These are phyloP conservation scores for Pristionchus exspectatus DNA, from an alignment of 2,888 invertebrate genomes.

Conservation along the genomic window DNA sequence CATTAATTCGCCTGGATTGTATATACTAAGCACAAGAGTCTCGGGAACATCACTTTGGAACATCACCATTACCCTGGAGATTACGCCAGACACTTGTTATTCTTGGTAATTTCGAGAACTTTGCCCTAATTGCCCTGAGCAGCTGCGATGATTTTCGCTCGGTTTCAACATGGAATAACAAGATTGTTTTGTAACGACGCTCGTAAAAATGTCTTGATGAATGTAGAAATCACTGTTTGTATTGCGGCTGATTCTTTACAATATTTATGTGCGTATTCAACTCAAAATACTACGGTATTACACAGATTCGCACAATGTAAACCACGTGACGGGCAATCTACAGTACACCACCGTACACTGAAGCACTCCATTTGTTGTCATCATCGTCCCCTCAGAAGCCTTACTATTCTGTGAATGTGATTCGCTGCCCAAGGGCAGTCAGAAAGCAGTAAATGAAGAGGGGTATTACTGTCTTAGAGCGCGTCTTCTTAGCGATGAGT, in stretches of 20 bases:
- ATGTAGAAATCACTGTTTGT: constrained; percentile 2
- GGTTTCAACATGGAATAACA: not conserved
- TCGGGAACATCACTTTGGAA: too few relatives aligned
- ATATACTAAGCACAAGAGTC: too few relatives aligned
- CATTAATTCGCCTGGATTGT: too few relatives aligned
- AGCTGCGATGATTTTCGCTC: not conserved
- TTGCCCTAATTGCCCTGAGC: not conserved
- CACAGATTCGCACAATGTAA: too few relatives aligned
- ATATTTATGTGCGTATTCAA: not conserved
- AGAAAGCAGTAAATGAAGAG: not conserved
- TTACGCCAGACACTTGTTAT: too few relatives aligned
- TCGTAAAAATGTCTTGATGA: not conserved
- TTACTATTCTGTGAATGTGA: not conserved
- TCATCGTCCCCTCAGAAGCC: not conserved
- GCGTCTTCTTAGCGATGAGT: not conserved
- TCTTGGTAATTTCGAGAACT: not conserved
- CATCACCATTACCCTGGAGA: too few relatives aligned
- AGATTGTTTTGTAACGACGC: not conserved
- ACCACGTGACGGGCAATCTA: not conserved
- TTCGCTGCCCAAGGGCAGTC: not conserved
- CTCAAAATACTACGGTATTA: too few relatives aligned
- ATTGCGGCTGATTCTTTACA: not conserved
- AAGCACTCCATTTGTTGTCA: not conserved
- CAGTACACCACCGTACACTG: not conserved
- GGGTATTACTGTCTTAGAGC: constrained; percentile 1